phyloP scores from a whole-genome alignment of 2,113 vertebrate species.

The Elaphurus davidianus region DNA sequence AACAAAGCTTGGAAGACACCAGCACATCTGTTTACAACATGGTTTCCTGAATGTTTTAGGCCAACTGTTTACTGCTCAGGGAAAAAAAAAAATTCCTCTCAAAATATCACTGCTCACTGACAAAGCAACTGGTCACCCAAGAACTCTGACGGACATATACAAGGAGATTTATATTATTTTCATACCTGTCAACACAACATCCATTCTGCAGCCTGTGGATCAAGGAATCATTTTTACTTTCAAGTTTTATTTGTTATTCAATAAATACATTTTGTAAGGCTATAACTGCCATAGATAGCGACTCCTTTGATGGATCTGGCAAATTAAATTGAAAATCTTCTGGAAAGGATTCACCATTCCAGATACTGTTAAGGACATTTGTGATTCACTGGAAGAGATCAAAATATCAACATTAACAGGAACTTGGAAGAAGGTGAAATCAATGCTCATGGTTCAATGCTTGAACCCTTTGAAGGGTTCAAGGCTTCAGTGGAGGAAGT shows the following conservation, averaged over 20 bases:
- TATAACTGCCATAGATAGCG: neutral
- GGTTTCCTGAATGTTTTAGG: neutral
- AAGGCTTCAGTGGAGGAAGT: neutral
- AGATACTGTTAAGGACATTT: neutral
- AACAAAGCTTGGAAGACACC: neutral
- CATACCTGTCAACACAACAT: neutral
- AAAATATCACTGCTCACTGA: neutral
- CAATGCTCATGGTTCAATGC: neutral
- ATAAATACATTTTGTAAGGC: neutral
- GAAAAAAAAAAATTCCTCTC: neutral
- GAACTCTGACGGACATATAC: neutral
- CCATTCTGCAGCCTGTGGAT: neutral
- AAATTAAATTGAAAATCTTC: neutral
- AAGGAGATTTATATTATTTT: neutral
- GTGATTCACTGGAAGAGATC: neutral
- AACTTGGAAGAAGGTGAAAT: neutral
- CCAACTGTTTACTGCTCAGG: neutral
- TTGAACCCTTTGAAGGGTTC: neutral
- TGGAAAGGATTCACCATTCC: neutral
- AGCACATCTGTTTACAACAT: neutral
- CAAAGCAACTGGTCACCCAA: neutral
- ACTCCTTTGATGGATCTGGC: neutral
- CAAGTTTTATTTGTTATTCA: neutral
- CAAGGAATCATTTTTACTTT: neutral
- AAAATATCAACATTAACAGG: neutral